Evolutionary conservation across 1,140 invertebrate species (phyloP).

Genomic region (Zaprionus africanus): DNA sequence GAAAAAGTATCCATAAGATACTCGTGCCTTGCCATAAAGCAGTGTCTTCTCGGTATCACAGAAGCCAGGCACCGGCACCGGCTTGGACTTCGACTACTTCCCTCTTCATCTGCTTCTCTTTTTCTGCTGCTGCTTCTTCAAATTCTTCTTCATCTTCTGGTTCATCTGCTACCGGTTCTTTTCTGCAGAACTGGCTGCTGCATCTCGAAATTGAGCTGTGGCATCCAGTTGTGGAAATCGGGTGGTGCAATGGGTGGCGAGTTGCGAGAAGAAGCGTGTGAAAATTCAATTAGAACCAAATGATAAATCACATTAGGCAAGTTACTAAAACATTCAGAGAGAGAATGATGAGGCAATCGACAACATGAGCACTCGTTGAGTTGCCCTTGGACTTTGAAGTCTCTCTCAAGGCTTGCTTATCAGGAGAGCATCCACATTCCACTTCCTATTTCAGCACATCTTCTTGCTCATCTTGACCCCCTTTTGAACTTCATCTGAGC

Average conservation of each 20-base stretch:
- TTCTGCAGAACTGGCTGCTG: slow-evolving; percentile 15
- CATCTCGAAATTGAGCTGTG: slow-evolving; percentile 75
- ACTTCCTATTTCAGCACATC: neutral
- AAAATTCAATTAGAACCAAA: slow-evolving; percentile 62
- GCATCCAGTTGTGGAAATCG: slow-evolving; percentile 31
- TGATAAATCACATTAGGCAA: slow-evolving; percentile 16
- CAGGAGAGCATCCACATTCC: neutral
- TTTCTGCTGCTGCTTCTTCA: neutral
- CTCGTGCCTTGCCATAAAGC: slow-evolving; percentile 50
- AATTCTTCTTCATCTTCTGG: neutral
- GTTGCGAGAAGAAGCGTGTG: slow-evolving; percentile 19
- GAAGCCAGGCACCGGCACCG: slow-evolving; percentile 18
- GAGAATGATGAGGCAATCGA: neutral
- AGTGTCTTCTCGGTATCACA: slow-evolving; percentile 31
- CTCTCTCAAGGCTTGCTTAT: neutral
- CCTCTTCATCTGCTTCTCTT: neutral
- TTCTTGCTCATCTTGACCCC: slow-evolving; percentile 10
- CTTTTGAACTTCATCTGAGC: slow-evolving; percentile 26
- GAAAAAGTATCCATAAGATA: slow-evolving; percentile 39
- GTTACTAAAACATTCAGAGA: neutral
- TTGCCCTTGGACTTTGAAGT: neutral
- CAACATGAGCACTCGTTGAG: neutral
- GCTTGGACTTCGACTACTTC: neutral
- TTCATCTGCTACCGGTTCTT: neutral
- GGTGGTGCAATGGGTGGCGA: slow-evolving; percentile 23